These are phyloP conservation scores for Achatina immaculata DNA, from an alignment of 1,140 invertebrate genomes.

Conservation along the genomic window DNA sequence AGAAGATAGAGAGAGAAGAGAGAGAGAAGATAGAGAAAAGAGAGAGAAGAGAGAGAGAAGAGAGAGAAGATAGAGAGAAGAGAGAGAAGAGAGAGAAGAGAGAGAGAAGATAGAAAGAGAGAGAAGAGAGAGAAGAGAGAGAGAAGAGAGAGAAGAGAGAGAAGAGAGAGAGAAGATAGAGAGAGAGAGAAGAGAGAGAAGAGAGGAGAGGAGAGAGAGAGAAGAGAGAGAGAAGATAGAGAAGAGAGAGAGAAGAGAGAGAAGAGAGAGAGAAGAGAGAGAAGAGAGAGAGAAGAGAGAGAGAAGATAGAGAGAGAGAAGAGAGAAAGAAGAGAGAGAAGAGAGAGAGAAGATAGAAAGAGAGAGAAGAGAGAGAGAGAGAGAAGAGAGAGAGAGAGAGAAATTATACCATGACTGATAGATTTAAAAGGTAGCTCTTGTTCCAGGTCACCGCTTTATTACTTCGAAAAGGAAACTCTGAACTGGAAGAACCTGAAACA, in stretches of 20 bases:
- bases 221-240: too few relatives aligned
- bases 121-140: background rate
- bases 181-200: background rate
- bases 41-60: background rate
- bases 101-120: background rate
- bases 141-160: background rate
- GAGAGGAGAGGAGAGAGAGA: background rate
- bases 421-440: too few relatives aligned
- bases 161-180: background rate
- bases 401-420: too few relatives aligned
- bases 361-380: background rate
- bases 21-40: constrained; percentile 32
- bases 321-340: background rate
- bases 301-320: background rate
- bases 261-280: background rate
- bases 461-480: too few relatives aligned
- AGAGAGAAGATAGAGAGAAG: constrained; percentile 62
- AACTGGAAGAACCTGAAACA: too few relatives aligned
- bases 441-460: too few relatives aligned
- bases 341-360: background rate
- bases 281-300: background rate
- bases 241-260: background rate
- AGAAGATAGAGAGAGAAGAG: constrained; percentile 64
- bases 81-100: constrained; percentile 33
- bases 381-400: background rate